Conservation (phyloP, 2,797 vertebrate genomes). For the Intellagama lesueurii region DNA sequence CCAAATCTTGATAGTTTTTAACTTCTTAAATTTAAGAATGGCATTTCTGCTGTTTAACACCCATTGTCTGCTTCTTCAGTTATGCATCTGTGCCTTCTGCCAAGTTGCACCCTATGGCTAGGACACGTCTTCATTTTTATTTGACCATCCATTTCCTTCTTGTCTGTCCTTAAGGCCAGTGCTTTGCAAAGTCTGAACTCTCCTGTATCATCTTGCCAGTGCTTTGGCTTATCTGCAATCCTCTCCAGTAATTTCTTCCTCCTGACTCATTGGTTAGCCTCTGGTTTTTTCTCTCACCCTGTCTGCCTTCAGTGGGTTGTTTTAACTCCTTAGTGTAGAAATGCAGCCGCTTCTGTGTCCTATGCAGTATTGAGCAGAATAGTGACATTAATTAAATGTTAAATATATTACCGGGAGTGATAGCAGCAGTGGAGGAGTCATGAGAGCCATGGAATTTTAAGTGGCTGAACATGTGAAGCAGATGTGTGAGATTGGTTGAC, state of each 20-base stretch:
- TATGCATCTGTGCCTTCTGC: not conserved
- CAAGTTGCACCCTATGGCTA: not conserved
- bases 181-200: not conserved
- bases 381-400: not conserved
- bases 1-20: not conserved
- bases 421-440: not conserved
- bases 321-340: not conserved
- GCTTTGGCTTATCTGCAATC: not conserved
- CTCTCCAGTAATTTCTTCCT: not conserved
- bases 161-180: not conserved
- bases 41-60: not conserved
- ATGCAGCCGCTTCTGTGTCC: not conserved
- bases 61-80: not conserved
- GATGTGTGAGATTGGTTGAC: not conserved
- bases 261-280: not conserved
- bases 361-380: not conserved
- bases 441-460: not conserved
- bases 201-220: not conserved
- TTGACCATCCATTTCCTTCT: not conserved
- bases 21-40: not conserved
- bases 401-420: not conserved
- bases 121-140: no score
- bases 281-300: not conserved
- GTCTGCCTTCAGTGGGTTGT: not conserved
- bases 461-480: not conserved